These are phyloP conservation scores for Kuschelorhynchus macadamiae DNA, from an alignment of 2,888 invertebrate species.

Conservation along the genomic window DNA sequence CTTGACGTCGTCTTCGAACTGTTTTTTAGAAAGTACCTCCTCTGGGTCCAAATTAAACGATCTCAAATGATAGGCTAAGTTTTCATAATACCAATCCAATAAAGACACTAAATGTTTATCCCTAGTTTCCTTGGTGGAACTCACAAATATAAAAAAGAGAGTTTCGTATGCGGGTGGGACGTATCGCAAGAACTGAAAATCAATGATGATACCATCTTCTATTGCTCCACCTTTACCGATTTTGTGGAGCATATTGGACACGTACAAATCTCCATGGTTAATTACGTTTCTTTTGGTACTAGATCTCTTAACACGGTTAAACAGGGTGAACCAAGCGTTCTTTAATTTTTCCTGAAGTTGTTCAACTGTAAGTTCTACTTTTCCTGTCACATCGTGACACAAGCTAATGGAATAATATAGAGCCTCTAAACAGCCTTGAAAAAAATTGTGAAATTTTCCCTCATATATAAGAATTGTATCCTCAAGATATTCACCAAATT, in stretches of 20 bases:
- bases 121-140: conserved; percentile 42
- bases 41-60: conserved; percentile 50
- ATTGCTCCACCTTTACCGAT: conserved; percentile 37
- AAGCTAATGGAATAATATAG: conserved; percentile 32
- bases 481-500: conserved; percentile 1
- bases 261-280: conserved; percentile 63
- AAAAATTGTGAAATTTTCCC: not conserved
- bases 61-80: conserved; percentile 49
- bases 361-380: conserved; percentile 20
- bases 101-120: conserved; percentile 50
- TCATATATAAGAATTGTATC: not conserved
- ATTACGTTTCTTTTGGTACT: conserved; percentile 64
- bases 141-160: not conserved
- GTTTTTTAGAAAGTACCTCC: conserved; percentile 52
- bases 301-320: conserved; percentile 60
- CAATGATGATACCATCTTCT: conserved; percentile 59
- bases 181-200: conserved; percentile 67
- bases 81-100: conserved; percentile 53
- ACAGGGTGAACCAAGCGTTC: conserved; percentile 57
- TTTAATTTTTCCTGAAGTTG: conserved; percentile 32
- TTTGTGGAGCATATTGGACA: conserved; percentile 58
- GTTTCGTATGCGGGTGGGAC: conserved; percentile 77
- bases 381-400: conserved; percentile 35
- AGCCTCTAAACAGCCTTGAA: not conserved
- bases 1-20: conserved; percentile 45